Percentiles rank a stretch among this genome's conserved stretches.
phyloP scores from a whole-genome alignment of 2,888 invertebrate species.

The Taphrorychus bicolor region DNA sequence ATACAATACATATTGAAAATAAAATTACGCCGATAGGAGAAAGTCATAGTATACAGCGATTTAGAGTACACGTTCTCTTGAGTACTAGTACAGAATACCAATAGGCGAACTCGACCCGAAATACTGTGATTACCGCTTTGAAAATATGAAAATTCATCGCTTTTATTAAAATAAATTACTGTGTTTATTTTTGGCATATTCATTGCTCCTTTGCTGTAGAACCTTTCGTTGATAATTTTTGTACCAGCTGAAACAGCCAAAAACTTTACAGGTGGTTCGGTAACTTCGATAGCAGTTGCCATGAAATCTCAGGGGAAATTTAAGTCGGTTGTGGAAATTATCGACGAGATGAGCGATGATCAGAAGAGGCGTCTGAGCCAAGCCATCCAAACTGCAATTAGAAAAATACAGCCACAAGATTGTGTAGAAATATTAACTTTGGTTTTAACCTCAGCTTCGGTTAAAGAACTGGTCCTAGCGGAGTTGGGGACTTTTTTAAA shows the following conservation, averaged over 20 bases:
- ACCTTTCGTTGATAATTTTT: not conserved
- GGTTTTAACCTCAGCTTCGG: slow-evolving; percentile 44
- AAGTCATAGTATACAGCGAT: no score
- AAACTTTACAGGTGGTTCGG: slow-evolving; percentile 55
- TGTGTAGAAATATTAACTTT: slow-evolving; percentile 44
- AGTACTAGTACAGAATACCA: no score
- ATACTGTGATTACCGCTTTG: no score
- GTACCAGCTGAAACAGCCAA: no score
- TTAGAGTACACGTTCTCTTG: no score
- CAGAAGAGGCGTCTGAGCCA: slow-evolving; percentile 49
- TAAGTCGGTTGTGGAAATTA: slow-evolving; percentile 53
- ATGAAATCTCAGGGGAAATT: slow-evolving; percentile 49
- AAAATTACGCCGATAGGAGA: no score
- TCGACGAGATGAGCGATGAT: slow-evolving; percentile 50
- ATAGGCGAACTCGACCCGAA: no score
- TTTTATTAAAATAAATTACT: no score
- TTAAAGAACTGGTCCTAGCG: slow-evolving; percentile 47
- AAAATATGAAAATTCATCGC: no score
- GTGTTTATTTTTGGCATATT: not conserved
- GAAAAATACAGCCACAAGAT: slow-evolving; percentile 49
- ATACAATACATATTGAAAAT: no score
- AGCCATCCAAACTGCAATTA: slow-evolving; percentile 44
- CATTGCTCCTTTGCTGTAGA: not conserved
- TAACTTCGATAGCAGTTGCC: slow-evolving; percentile 52
- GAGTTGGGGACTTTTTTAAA: slow-evolving; percentile 48